phyloP scores from a whole-genome alignment of 2,888 invertebrate species.

The Platycheirus rosarum region DNA sequence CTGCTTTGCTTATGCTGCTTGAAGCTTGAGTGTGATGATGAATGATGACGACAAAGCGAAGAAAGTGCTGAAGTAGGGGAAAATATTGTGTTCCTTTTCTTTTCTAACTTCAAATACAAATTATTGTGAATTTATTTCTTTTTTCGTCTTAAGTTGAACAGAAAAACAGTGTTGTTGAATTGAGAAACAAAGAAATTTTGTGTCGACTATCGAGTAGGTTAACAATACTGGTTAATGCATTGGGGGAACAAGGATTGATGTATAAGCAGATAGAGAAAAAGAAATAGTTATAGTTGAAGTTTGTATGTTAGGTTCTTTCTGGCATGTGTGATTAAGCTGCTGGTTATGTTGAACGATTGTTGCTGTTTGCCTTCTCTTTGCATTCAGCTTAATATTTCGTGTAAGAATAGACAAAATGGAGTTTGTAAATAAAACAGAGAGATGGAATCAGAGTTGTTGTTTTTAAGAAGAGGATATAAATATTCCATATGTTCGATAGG shows the following conservation, averaged over 20 bases:
- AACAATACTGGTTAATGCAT: slow-evolving; percentile 58
- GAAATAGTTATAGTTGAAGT: slow-evolving; percentile 13
- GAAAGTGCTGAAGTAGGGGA: slow-evolving; percentile 50
- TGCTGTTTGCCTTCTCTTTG: slow-evolving; percentile 13
- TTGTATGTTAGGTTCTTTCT: slow-evolving; percentile 19
- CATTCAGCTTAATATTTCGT: slow-evolving; percentile 38
- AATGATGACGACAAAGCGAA: slow-evolving; percentile 62
- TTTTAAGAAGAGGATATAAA: neutral
- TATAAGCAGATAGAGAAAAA: slow-evolving; percentile 25
- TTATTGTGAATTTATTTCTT: slow-evolving; percentile 48
- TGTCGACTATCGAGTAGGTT: slow-evolving; percentile 52
- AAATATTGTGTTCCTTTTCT: slow-evolving; percentile 52
- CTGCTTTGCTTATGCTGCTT: slow-evolving; percentile 2
- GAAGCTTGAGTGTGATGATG: slow-evolving; percentile 8
- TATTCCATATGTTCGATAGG: slow-evolving; percentile 45
- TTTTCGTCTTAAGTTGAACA: slow-evolving; percentile 26
- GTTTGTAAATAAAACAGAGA: slow-evolving; percentile 31
- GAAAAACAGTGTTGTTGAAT: slow-evolving; percentile 45
- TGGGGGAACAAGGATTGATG: slow-evolving; percentile 32
- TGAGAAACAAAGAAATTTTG: slow-evolving; percentile 71
- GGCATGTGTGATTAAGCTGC: slow-evolving; percentile 1
- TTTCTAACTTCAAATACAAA: slow-evolving; percentile 53
- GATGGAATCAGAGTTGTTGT: slow-evolving; percentile 12
- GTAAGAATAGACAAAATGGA: slow-evolving; percentile 32
- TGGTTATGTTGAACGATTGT: slow-evolving; percentile 41